phyloP scores from a whole-genome alignment of 2,113 vertebrate species.

The Laticauda laticaudata region DNA sequence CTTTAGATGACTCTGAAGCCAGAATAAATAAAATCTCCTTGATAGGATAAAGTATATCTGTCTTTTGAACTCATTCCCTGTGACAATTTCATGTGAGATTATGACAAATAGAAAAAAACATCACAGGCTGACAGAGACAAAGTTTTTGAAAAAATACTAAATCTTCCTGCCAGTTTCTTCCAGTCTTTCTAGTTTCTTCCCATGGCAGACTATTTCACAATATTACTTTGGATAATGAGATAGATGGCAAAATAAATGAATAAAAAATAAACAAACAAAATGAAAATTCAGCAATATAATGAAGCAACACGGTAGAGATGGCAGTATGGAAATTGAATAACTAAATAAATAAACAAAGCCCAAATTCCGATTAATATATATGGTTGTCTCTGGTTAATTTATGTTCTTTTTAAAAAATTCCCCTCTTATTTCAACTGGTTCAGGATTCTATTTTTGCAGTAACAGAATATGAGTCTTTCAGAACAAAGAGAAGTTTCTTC shows the following conservation, averaged over 20 bases:
- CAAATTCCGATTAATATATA: not conserved
- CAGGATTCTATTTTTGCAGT: not conserved
- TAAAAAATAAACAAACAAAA: not conserved
- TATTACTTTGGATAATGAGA: not conserved
- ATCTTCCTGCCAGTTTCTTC: not conserved
- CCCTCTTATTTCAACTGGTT: not conserved
- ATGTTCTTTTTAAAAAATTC: not conserved
- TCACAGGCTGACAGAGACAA: not conserved
- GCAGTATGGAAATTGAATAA: not conserved
- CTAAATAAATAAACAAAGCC: not conserved
- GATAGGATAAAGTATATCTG: not conserved
- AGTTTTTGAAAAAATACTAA: not conserved
- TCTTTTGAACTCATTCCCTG: not conserved
- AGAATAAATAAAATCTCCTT: not conserved
- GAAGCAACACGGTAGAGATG: not conserved
- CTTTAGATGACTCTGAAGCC: not conserved
- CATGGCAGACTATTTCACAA: not conserved
- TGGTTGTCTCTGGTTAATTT: not conserved
- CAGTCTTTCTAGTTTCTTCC: not conserved
- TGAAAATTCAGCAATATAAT: not conserved
- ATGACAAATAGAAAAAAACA: not conserved
- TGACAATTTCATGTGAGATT: not conserved
- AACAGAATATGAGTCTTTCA: not conserved
- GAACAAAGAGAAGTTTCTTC: not conserved
- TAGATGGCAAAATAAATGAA: not conserved